Base-by-base conservation (phyloP, 2,113 vertebrate species). In the Callocephalon fimbriatum region DNA sequence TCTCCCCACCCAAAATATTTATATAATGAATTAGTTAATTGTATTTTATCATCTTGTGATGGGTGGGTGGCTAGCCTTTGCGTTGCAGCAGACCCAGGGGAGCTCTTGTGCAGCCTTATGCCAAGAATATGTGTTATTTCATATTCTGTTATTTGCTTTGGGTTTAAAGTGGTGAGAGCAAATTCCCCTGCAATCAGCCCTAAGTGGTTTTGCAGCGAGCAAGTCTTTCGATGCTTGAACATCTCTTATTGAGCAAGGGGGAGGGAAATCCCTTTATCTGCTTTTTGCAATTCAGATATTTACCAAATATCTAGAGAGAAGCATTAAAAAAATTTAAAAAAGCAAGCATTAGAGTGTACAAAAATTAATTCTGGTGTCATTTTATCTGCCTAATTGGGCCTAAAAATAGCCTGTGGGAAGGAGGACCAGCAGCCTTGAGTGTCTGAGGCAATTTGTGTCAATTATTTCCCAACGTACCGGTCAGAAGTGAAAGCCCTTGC, bases 101-200 rank as follows among this genome's bases (percentile, higher is more conserved):
- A 93, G 42, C 35, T 78, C 31, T 80, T 0, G 0, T 38, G 53
- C 58, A 73, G 22, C 47, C 38, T 32, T 27, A 91, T 92, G 86
- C 77, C 87, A 95, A 65, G 80, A 96, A 62, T 86, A 90, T 78
- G 65, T 78, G 62, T 91, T 96, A 85, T 82, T 96, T 96, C 89
- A 72, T 87, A 95, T 95, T 85, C 66, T 85, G 56, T 85, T 94
- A 87, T 89, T 96, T 97, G 89, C 89, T 94, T 73, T 90, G 61
- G 66, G 84, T 91, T 93, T 87, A 82, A 96, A 56, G 89, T 95
- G 89, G 65, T 72, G 77, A 96, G 87, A 93, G 71, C n/a, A 68
- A 94, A 87, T 93, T 93, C 84, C 51, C 73, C 77, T 78, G 65
- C 80, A 82, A 90, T 70, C 59, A 80, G 37, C 56, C 38, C 8